These are phyloP conservation scores for Stenoptilia bipunctidactyla DNA, from an alignment of 2,888 invertebrate genomes.

Conservation along the genomic window DNA sequence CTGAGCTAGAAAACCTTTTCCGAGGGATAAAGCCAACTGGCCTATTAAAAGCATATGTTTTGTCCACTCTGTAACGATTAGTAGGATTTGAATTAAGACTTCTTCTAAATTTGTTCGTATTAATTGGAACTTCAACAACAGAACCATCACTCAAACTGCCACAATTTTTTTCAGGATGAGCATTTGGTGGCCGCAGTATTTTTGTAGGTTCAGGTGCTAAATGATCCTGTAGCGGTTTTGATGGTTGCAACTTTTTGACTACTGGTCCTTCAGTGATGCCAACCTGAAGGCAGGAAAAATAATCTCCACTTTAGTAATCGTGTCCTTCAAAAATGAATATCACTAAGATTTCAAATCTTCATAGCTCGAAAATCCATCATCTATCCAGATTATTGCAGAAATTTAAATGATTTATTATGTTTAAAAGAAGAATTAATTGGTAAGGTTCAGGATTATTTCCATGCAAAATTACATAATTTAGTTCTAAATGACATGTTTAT, in stretches of 20 bases:
- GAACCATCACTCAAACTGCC: slow-evolving; percentile 58
- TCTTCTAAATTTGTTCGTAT: slow-evolving; percentile 32
- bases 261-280: slow-evolving; percentile 69
- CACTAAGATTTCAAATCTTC: slow-evolving; percentile 57
- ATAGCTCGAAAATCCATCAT: slow-evolving; percentile 58
- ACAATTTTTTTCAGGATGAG: slow-evolving; percentile 29
- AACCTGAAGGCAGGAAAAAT: slow-evolving; percentile 72
- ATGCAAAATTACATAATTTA: no score
- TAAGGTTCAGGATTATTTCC: not conserved
- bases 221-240: slow-evolving; percentile 52
- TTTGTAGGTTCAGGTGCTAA: slow-evolving; percentile 37
- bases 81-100: slow-evolving; percentile 22
- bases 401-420: not conserved
- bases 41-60: slow-evolving; percentile 27
- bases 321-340: slow-evolving; percentile 58
- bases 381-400: not conserved
- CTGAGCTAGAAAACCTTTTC: slow-evolving; percentile 38
- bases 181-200: slow-evolving; percentile 25
- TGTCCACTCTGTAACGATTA: slow-evolving; percentile 27
- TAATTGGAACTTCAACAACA: slow-evolving; percentile 38
- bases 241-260: slow-evolving; percentile 60
- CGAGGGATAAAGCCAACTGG: slow-evolving; percentile 27
- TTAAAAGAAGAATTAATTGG: not conserved
- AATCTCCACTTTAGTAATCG: slow-evolving; percentile 69
- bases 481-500: no score